Evolutionary conservation across 2,888 invertebrate genomes (phyloP).

Genomic region (Scrobipalpa atriplicella): DNA sequence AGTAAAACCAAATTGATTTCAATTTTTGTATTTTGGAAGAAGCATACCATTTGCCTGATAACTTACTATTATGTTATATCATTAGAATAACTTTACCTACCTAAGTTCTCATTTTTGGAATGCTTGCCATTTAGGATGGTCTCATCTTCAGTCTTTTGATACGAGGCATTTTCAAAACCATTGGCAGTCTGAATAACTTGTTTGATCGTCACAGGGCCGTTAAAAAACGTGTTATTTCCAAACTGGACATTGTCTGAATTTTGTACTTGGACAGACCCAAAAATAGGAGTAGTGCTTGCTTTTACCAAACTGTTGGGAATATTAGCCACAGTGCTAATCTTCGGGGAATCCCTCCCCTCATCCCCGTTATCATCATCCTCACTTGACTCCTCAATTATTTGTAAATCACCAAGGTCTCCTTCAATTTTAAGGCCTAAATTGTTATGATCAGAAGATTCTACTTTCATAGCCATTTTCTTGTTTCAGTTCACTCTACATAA

Average conservation of each 20-base stretch:
- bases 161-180: slow-evolving; percentile 65
- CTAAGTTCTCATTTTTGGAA: slow-evolving; percentile 25
- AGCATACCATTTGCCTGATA: no score
- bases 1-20: background rate
- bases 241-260: slow-evolving; percentile 89
- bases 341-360: slow-evolving; percentile 41
- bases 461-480: slow-evolving; percentile 52
- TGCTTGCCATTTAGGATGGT: slow-evolving; percentile 27
- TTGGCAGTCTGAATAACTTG: slow-evolving; percentile 83
- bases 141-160: slow-evolving; percentile 57
- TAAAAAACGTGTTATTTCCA: slow-evolving; percentile 89
- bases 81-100: slow-evolving; percentile 31
- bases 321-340: slow-evolving; percentile 43
- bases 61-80: no score
- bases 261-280: slow-evolving; percentile 85
- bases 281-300: slow-evolving; percentile 47
- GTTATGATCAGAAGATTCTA: slow-evolving; percentile 39
- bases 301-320: slow-evolving; percentile 53
- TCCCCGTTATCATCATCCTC: slow-evolving; percentile 49
- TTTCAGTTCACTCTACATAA: background rate
- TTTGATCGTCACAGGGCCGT: slow-evolving; percentile 90
- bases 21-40: no score
- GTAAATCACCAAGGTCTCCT: slow-evolving; percentile 63
- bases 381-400: slow-evolving; percentile 58
- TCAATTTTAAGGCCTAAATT: slow-evolving; percentile 55